Evolutionary conservation across 2,888 invertebrate genomes (phyloP), one percentile per base, ranked within the genome.

Genomic region (Agrochola lota): DNA sequence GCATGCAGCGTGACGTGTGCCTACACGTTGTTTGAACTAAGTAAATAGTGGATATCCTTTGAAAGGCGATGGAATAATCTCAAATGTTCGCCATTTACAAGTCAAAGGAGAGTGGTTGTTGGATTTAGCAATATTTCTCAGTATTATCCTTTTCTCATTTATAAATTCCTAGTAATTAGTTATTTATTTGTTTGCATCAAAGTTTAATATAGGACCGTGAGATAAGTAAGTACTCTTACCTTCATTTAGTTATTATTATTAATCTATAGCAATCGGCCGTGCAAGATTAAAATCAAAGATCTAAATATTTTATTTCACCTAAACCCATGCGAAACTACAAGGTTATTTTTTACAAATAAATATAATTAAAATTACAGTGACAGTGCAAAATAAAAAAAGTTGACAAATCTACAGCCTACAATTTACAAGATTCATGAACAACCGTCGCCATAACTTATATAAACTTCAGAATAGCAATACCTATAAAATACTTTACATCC

Each of bases 1-100:
- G 70, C 52, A 80, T 80, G 67, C 60, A 67, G 43, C 55, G 70
- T 84, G 80, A 70, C 43, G 66, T 52, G 66, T 81, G 70, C 57
- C 52, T 43, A 57, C 64, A 59, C 26, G 12, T 26, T 30, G 71
- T 46, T 70, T 62, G 66, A 59, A 62, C 62, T 72, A 5, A 73
- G 60, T 71, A 62, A 71, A 83, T 52, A 64, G 57, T 30, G 57
- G n/a, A 68, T 76, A 64, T 40, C 77, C 52, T 43, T 35, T 76
- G 59, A 23, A 52, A 35, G n/a, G 52, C 6, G 30, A 43, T 26
- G 20, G 43, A 55, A 46, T 77, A 77, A 66, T 64, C 59, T 62
- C n/a, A 35, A 52, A 60, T 80, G 23, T 35, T 26, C n/a, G 30
- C 49, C 52, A 59, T 77, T 62, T 66, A n/a, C 55, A 67, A 66